These are phyloP conservation scores for Chamaea fasciata DNA, from an alignment of 2,113 vertebrate species.

Conservation along the genomic window DNA sequence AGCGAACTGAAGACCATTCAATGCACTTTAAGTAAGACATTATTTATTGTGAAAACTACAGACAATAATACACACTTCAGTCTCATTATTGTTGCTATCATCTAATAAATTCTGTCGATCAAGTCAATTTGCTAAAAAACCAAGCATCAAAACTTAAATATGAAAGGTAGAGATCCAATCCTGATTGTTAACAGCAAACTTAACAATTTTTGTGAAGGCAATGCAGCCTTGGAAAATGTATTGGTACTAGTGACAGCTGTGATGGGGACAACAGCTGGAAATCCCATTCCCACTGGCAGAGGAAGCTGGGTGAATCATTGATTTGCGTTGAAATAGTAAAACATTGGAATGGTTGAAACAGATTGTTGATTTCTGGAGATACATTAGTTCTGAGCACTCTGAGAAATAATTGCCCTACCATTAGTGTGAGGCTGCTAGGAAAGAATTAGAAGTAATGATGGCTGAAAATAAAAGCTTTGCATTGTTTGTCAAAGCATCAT, in stretches of 20 bases:
- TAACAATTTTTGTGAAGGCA: not conserved
- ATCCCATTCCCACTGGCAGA: not conserved
- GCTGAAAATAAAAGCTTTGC: not conserved
- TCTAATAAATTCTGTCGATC: not conserved
- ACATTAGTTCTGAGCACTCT: not conserved
- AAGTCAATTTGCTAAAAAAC: not conserved
- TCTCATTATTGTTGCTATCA: not conserved
- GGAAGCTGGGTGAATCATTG: not conserved
- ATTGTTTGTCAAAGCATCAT: not conserved
- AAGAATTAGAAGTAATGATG: not conserved
- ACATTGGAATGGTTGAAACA: not conserved
- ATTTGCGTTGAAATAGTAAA: not conserved
- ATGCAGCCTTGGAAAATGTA: not conserved
- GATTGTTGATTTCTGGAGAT: not conserved
- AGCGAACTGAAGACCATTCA: conserved; percentile 70
- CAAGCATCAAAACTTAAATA: not conserved
- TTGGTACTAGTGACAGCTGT: not conserved
- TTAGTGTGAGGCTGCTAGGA: not conserved
- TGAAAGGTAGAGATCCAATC: not conserved
- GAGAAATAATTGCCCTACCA: not conserved
- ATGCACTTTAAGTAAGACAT: conserved; percentile 79
- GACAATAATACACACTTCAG: not conserved
- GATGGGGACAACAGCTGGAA: not conserved
- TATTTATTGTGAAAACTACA: not conserved
- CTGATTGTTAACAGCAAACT: not conserved